Base-by-base conservation (phyloP, 2,888 invertebrate genomes). In the Tetrapedia diversipes region DNA sequence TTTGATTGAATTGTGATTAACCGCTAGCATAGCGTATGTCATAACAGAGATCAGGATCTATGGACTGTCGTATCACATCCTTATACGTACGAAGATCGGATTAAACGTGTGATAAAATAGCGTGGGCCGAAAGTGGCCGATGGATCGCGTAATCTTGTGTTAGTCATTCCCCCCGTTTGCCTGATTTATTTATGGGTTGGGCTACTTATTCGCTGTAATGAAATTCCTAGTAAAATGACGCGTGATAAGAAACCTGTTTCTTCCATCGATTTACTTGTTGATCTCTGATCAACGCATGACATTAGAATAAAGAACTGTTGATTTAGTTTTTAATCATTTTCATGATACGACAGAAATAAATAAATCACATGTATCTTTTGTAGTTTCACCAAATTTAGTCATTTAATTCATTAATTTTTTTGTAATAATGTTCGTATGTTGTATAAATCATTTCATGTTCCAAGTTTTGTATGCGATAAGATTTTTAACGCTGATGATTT, bases 171-270 rank as follows among this genome's bases (percentile, higher is more conserved):
- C 83, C 83, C 83, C 80, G 83, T 82, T 84, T 77, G 78, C 74
- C 78, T 86, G 86, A 86, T 89, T 89, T 88, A 88, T 89, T 89
- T 87, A 89, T 89, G 89, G 89, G 88, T 88, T 89, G 89, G 87
- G 89, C 88, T 87, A 89, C 86, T 84, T 87, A 87, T 86, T 88
- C 86, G 86, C 86, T 86, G 88, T 87, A 88, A 90, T 90, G 85
- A 87, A 86, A 87, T 89, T 89, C 89, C 84, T 82, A 82, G 88
- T 87, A 89, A 88, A 87, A 87, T 89, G 88, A 89, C 87, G 88
- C 85, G 87, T 87, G 90, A 90, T 89, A 89, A 89, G 88, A 86
- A 84, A 81, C 78, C 68, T 49, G 78, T 81, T 80, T 56, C 41
- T 47, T 63, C 60, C 49, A 60, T 47, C 65, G 67, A 80, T 76